Base-by-base conservation (phyloP, 2,888 invertebrate genomes). In the Bembecia ichneumoniformis region DNA sequence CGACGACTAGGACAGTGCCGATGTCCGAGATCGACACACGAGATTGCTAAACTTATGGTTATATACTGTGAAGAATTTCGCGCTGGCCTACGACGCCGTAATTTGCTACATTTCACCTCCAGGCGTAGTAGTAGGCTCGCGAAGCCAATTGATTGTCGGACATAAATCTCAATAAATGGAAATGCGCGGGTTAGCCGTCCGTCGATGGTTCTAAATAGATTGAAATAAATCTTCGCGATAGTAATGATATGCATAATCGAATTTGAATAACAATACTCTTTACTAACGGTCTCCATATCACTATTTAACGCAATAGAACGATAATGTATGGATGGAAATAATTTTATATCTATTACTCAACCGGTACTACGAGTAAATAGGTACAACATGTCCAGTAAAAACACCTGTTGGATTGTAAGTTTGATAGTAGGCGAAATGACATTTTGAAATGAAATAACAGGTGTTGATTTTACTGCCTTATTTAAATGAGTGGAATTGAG, bases 31-130 rank as follows among this genome's bases (percentile, higher is more conserved):
- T 81, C 76, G 66, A 76, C 68, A 64, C 40, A 40, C 14, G 40
- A 59, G 77, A 81, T 81, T 74, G 64, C 65, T 63, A 59, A 61
- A 71, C 68, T 70, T 70, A 72, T 64, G 71, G 66, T 72, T 67
- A 72, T 68, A 70, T 68, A 66, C 68, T 59, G 56, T 58, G 59
- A 65, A 67, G 68, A 70, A 71, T 72, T 66, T 66, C 62, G 58
- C 58, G 55, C 56, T 55, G 55, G 55, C 56, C 52, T 51, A 56
- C 46, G 55, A 40, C 53, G 52, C 60, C 56, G 60, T 58, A 60
- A 70, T 68, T 68, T 68, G 63, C 66, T 64, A 58, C 56, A 40
- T 40, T 53, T 55, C 59, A 64, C 40, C 13, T 40, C 13, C 40
- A 40, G 40, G 40, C 40, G n/a, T n/a, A 40, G 13, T 36, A 46